These are phyloP conservation scores for Busseola fusca DNA, from an alignment of 2,888 invertebrate genomes.

Conservation along the genomic window DNA sequence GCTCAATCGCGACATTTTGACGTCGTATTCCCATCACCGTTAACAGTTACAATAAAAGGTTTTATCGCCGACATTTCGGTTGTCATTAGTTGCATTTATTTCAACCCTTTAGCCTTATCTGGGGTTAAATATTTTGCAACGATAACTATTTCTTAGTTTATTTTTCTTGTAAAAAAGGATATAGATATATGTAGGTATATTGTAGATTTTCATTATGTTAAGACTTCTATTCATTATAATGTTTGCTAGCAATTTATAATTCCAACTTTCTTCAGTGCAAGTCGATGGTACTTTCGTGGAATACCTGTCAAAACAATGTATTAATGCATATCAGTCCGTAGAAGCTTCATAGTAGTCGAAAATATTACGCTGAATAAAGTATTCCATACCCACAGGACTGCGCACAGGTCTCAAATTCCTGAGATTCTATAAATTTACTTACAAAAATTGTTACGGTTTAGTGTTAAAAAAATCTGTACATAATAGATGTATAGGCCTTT, in stretches of 20 bases:
- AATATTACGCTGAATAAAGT: neutral
- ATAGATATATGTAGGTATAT: no score
- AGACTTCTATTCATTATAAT: no score
- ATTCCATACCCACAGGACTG: no score
- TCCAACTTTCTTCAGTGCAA: no score
- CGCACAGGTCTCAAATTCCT: no score
- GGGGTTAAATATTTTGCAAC: neutral
- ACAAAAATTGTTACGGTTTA: neutral
- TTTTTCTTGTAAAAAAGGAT: neutral
- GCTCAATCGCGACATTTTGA: slow-evolving; percentile 48
- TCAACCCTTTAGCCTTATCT: slow-evolving; percentile 25
- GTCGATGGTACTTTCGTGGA: no score
- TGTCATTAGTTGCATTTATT: slow-evolving; percentile 39
- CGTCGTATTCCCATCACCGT: slow-evolving; percentile 44
- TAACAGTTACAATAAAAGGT: slow-evolving; percentile 53
- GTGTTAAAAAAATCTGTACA: neutral
- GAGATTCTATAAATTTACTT: neutral
- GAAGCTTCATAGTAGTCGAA: neutral
- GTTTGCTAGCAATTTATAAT: no score
- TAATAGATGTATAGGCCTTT: neutral
- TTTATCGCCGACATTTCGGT: slow-evolving; percentile 57
- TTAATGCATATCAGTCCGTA: neutral
- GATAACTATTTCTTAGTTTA: neutral
- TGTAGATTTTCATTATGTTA: neutral
- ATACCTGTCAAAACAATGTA: neutral